Conservation (phyloP, 2,797 vertebrate genomes). For the Semaprochilodus insignis region DNA sequence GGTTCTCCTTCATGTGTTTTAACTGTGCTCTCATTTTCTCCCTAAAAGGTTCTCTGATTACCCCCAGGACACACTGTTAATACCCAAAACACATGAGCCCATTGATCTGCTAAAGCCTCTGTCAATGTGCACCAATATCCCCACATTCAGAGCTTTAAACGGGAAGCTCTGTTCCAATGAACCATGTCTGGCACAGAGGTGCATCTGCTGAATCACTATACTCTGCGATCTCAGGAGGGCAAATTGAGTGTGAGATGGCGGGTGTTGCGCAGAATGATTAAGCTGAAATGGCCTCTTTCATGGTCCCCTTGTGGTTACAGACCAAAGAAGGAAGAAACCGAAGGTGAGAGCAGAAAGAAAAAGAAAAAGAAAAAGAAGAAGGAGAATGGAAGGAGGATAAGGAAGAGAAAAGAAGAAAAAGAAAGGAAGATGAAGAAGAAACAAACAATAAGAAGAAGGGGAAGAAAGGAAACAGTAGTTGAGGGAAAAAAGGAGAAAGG, state of each 20-base stretch:
- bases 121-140: neutral
- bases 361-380: neutral
- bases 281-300: neutral
- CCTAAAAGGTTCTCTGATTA: slow-evolving; percentile 14
- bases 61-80: neutral
- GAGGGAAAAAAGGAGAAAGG: neutral
- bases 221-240: neutral
- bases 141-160: neutral
- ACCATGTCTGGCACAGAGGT: neutral
- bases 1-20: slow-evolving; percentile 25
- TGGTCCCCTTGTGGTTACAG: neutral
- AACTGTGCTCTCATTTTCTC: neutral
- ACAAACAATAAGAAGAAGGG: neutral
- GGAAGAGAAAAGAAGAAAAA: neutral
- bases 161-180: slow-evolving; percentile 3
- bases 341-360: neutral
- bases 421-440: neutral
- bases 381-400: neutral
- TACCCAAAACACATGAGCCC: neutral
- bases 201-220: neutral
- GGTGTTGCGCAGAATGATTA: neutral
- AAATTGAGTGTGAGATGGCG: slow-evolving; percentile 8
- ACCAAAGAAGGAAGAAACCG: neutral
- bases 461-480: neutral
- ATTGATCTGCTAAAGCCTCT: slow-evolving; percentile 6